phyloP scores from a whole-genome alignment of 2,797 vertebrate species.

The Cephalopachus bancanus region DNA sequence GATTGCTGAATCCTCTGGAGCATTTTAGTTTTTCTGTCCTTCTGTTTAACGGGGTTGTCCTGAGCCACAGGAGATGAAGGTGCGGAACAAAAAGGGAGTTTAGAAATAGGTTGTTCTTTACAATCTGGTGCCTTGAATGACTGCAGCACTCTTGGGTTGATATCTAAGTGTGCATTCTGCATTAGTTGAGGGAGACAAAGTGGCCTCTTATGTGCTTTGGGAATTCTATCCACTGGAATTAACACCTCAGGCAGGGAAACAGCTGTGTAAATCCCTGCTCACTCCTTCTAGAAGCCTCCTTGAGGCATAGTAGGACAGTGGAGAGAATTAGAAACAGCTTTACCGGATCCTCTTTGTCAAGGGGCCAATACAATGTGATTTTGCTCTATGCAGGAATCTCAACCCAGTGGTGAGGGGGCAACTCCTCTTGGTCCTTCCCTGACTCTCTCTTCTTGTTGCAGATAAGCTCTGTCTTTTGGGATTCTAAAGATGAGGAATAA shows the following conservation, averaged over 20 bases:
- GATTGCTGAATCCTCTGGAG: neutral
- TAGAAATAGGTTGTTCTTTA: neutral
- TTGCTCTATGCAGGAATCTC: neutral
- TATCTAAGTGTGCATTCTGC: neutral
- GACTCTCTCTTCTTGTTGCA: neutral
- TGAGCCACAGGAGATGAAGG: neutral
- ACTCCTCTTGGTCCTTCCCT: neutral
- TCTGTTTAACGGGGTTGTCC: neutral
- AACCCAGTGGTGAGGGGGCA: neutral
- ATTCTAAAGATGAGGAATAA: neutral
- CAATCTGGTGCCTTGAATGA: neutral
- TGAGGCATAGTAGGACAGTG: neutral
- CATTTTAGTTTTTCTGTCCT: neutral
- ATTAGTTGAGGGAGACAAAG: accelerated
- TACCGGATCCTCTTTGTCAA: neutral
- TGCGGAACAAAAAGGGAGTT: neutral
- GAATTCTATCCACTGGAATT: neutral
- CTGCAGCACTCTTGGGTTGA: neutral
- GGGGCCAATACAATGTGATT: neutral
- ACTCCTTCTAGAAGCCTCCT: neutral
- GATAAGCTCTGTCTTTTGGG: neutral
- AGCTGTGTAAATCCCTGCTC: neutral
- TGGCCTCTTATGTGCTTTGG: neutral
- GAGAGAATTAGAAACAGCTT: constrained; percentile 55
- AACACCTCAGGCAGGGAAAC: neutral